Conservation (phyloP, 2,113 vertebrate genomes). For the Tragelaphus imberbis region DNA sequence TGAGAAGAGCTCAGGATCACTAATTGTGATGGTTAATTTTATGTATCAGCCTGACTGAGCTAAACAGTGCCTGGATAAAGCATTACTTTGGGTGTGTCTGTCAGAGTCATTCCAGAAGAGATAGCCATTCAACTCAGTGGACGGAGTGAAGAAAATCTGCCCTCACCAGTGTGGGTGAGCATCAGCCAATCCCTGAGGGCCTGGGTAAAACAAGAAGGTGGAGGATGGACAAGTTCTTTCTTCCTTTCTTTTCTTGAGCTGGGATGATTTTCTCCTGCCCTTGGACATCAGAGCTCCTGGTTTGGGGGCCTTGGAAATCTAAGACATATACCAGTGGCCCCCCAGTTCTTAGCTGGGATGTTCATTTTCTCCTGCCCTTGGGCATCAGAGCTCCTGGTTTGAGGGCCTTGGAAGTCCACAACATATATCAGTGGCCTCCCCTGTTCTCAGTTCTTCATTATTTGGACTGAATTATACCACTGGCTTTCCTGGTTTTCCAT, state of each 20-base stretch:
- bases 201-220: background rate
- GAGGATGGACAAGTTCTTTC: background rate
- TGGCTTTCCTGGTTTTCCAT: background rate
- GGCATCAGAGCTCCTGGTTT: background rate
- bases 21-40: background rate
- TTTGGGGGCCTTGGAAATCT: background rate
- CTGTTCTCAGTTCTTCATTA: background rate
- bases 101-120: background rate
- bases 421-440: background rate
- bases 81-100: background rate
- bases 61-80: background rate
- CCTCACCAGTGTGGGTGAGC: background rate
- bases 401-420: background rate
- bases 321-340: background rate
- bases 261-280: background rate
- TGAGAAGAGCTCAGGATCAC: background rate
- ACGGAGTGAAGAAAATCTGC: background rate
- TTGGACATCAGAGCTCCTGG: background rate
- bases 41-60: background rate
- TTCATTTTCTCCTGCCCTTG: background rate
- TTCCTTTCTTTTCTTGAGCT: background rate
- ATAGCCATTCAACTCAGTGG: background rate
- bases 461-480: background rate
- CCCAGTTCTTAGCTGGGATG: background rate
- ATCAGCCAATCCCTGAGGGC: background rate